Conservation (phyloP, 2,888 invertebrate genomes). For the Microctonus hyperodae region DNA sequence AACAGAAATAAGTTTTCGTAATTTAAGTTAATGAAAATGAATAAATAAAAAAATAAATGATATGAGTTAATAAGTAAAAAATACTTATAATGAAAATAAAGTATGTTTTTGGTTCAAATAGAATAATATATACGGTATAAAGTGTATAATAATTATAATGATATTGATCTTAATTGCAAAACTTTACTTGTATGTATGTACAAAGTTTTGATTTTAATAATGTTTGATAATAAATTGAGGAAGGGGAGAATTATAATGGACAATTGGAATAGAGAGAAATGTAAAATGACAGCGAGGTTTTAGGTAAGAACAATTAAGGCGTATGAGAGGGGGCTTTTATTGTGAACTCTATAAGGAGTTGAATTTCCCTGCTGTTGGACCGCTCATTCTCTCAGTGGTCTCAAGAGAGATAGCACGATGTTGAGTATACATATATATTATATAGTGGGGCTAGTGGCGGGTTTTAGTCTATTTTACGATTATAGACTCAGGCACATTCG, state of each 20-base stretch:
- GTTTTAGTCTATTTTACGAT: conserved; percentile 18
- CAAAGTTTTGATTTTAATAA: neutral
- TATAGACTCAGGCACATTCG: conserved; percentile 19
- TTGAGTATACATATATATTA: neutral
- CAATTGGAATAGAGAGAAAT: neutral
- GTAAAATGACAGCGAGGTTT: conserved; percentile 8
- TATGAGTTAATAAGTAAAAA: too few species aligned
- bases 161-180: neutral
- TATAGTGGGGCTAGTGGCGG: conserved; percentile 14
- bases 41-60: too few species aligned
- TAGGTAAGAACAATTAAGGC: neutral
- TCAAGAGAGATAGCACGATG: neutral
- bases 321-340: conserved; percentile 11
- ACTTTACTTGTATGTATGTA: neutral
- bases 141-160: neutral
- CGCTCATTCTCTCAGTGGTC: conserved; percentile 1
- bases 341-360: neutral
- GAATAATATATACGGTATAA: neutral
- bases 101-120: neutral
- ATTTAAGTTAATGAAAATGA: neutral
- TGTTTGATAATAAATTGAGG: neutral
- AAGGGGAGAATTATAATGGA: neutral
- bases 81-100: too few species aligned
- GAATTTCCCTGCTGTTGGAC: conserved; percentile 3
- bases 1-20: conserved; percentile 40